Conservation (phyloP, 2,113 vertebrate species). For the Apus apus region DNA sequence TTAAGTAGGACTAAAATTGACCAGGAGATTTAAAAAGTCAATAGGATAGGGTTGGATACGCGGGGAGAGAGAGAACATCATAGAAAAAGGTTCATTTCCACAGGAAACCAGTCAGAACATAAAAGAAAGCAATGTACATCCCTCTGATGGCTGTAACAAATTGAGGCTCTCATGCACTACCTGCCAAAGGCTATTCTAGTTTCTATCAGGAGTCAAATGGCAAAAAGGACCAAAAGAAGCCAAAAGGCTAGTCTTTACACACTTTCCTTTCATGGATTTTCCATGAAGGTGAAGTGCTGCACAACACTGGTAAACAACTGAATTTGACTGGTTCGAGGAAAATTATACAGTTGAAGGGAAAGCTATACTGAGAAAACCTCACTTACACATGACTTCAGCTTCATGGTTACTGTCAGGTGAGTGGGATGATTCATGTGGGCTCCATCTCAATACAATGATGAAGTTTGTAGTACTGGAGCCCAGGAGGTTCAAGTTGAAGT, state of each 20-base stretch:
- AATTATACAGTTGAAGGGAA: neutral
- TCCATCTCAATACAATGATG: neutral
- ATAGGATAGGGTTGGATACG: neutral
- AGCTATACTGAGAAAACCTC: neutral
- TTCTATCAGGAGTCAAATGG: neutral
- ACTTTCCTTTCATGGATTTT: neutral
- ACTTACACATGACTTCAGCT: neutral
- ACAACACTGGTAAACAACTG: neutral
- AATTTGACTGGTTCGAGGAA: neutral
- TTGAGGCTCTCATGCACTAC: accelerated
- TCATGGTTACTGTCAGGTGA: neutral
- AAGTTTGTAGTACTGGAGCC: neutral
- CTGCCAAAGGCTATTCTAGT: neutral
- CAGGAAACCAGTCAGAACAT: conserved; percentile 18
- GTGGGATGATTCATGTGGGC: neutral
- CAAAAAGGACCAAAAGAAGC: neutral
- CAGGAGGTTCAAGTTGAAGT: neutral
- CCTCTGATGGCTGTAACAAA: neutral
- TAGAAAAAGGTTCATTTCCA: conserved; percentile 11
- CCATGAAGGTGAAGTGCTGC: neutral
- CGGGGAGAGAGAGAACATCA: neutral
- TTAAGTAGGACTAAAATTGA: conserved; percentile 28
- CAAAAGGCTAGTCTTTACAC: neutral
- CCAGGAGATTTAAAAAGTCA: neutral
- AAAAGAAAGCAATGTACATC: neutral